Evolutionary conservation across 2,113 vertebrate species (phyloP).

Genomic region (Euleptes europaea): DNA sequence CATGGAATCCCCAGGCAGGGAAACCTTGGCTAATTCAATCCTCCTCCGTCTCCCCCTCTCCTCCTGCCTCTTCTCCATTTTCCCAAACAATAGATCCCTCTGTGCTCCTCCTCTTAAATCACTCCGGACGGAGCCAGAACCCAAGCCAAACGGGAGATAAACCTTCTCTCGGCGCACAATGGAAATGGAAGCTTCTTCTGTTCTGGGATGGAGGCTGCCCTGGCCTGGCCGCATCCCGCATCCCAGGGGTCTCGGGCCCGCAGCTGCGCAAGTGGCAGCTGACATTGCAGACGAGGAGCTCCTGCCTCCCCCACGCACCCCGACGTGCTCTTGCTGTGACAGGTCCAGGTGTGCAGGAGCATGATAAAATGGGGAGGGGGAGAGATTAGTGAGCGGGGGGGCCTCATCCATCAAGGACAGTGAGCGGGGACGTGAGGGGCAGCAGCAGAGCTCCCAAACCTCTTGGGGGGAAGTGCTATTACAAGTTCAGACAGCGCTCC

Average conservation of each 20-base stretch:
- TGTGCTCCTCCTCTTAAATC: slow-evolving; percentile 5
- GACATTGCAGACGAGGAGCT: background rate
- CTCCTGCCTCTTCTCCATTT: background rate
- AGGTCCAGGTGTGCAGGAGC: background rate
- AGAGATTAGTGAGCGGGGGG: background rate
- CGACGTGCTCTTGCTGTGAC: background rate
- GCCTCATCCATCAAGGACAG: background rate
- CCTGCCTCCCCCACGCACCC: background rate
- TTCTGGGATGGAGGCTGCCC: background rate
- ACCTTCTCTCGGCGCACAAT: background rate
- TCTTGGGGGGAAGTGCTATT: background rate
- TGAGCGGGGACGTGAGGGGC: background rate
- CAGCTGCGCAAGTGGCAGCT: background rate
- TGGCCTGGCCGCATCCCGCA: background rate
- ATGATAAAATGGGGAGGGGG: background rate
- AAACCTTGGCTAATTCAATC: background rate
- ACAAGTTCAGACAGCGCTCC: background rate
- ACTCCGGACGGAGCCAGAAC: background rate
- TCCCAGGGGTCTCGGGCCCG: background rate
- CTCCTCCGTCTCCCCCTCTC: background rate
- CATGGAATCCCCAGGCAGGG: background rate
- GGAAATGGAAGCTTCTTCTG: background rate
- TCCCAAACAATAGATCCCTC: background rate
- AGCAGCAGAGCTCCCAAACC: background rate
- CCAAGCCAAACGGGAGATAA: background rate